Percentiles rank a stretch among this genome's conserved stretches.
Evolutionary conservation across 2,888 invertebrate species (phyloP).

Genomic region (Cerceris ruficornis): DNA sequence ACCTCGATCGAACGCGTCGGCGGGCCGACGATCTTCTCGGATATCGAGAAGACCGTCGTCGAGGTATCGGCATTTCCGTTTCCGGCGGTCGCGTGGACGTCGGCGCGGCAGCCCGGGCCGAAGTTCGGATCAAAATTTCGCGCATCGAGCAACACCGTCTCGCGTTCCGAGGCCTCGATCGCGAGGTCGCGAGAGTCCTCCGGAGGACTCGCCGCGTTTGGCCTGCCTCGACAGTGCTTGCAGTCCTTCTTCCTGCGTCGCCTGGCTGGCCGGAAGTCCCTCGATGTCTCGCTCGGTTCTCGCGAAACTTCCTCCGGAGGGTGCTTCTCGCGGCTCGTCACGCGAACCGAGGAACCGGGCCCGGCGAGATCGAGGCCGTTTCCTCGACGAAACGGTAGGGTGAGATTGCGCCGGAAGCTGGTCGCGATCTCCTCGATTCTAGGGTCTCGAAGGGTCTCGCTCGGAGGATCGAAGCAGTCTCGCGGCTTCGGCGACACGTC

Average conservation of each 20-base stretch:
- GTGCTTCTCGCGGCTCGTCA: slow-evolving; percentile 67
- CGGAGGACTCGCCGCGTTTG: background rate
- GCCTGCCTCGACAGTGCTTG: slow-evolving; percentile 74
- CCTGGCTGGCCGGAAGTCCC: slow-evolving; percentile 51
- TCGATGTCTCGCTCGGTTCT: slow-evolving; percentile 14
- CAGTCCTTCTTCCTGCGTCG: slow-evolving; percentile 78
- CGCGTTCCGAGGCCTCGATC: background rate
- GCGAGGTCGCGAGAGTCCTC: slow-evolving; percentile 3
- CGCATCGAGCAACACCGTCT: background rate
- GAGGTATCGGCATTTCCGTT: background rate
- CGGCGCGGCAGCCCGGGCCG: no score
- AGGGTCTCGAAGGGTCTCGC: no score
- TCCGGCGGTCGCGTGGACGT: no score
- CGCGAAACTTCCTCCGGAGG: slow-evolving; percentile 1
- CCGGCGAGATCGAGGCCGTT: slow-evolving; percentile 30
- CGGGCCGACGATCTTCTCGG: slow-evolving; percentile 53
- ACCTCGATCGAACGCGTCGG: slow-evolving; percentile 43
- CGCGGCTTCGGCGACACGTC: slow-evolving; percentile 64
- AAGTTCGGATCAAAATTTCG: no score
- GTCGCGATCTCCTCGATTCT: background rate
- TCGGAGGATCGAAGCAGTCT: background rate
- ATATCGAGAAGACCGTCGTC: slow-evolving; percentile 64
- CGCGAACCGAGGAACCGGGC: slow-evolving; percentile 70
- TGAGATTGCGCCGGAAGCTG: slow-evolving; percentile 67
- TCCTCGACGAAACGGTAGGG: slow-evolving; percentile 71